Evolutionary conservation across 2,113 vertebrate genomes (phyloP), one percentile per base, ranked within the genome.

Genomic region (Maccullochella peelii): DNA sequence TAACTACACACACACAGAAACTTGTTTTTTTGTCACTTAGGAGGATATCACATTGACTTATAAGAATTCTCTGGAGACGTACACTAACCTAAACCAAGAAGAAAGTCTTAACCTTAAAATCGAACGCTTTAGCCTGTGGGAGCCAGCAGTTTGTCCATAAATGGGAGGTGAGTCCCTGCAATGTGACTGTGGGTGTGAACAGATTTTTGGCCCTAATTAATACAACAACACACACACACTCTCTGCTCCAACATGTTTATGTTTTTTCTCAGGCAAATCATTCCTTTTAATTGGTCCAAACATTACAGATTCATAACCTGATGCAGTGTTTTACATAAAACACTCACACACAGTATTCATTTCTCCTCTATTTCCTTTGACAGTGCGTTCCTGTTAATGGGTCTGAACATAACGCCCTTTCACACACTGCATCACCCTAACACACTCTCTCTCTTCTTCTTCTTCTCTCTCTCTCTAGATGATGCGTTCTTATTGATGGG

Each of bases 401-500:
- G 18, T 80, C 20, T 36, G 61, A 68, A 63, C 62, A 77, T 21
- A 42, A 44, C 50, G 1, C 21, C 61, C 65, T 49, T 66, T 73
- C 38, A 58, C 66, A 61, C 54, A 69, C 27, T 54, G 27, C 33
- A 12, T 38, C 25, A 44, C 33, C 33, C 30, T 65, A 67, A 62
- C 63, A 47, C 74, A 44, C 20, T 16, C 30, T 50, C 57, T 63
- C 12, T 71, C 58, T 14, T 55, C 80, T 66, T 87, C 27, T 62
- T 68, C 74, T 50, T 50, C 49, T 69, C 9, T 86, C 27, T 49
- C 71, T 88, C 75, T 89, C 65, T 66, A 99, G 98, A 99, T 89
- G 97, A 99, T 89, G 97, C 98, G 0, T 99, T 98, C 90, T 93
- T 99, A 94, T 95, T 99, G 91, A 97, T 97, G 96, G 97, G 97